Base-by-base conservation (phyloP, 2,797 vertebrate species). In the Alectoris magna region DNA sequence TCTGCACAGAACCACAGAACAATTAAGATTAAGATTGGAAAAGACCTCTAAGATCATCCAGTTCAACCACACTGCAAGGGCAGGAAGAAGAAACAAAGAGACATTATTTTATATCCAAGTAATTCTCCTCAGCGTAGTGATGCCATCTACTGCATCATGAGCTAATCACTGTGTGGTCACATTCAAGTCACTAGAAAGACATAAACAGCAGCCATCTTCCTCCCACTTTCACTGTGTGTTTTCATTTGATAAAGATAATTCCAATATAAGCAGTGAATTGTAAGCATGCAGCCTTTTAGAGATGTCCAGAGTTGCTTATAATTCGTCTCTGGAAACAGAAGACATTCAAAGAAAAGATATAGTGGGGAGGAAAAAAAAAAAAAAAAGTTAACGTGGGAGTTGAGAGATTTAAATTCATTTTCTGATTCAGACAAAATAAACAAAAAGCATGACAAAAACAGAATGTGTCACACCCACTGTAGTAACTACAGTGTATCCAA, bases 341-440 rank as follows among this genome's bases (percentile, higher is more conserved):
- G 23, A 49, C 39, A 29, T 64, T 84, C 29, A 78, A 66, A 58
- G 58, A 36, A 92, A 95, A 84, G 34, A 84, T 77, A 27, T 24
- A 84, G 49, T 19, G 17, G 27, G 14, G 24, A 10, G n/a, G 21
- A 16, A 27, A 29, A 73, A 68, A 51, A 46, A 22, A 27, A 27
- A 73, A 62, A 51, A 46, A 62, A 69, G 48, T 53, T 88, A 74
- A 66, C 0, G 0, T 55, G 26, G 77, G 73, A 90, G 56, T 59
- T 48, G n/a, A 60, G 76, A 66, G 16, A 74, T 70, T 56, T 27
- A 59, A 93, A 90, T 48, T 60, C 2, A 46, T 82, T 90, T 93
- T 95, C 39, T 3, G 1, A 69, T 68, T 88, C 67, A 68, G 13
- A 43, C 70, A 84, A 84, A 88, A 92, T 78, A 94, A 92, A 90